Evolutionary conservation across 2,797 vertebrate species (phyloP), one percentile per base, ranked within the genome.

Genomic region (Oryzias sinensis): DNA sequence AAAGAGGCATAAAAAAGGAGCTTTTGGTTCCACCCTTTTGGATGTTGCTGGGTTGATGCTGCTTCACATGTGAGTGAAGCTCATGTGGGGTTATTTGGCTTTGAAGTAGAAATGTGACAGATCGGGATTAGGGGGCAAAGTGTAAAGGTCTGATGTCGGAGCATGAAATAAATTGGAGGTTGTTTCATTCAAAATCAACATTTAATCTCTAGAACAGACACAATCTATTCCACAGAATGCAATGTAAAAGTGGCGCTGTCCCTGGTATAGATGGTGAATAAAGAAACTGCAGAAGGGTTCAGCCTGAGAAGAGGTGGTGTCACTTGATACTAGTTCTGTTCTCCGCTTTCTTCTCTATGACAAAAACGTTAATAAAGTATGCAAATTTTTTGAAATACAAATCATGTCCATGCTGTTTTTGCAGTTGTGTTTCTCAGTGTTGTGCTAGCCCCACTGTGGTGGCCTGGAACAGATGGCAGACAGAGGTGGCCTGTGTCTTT

Each of bases 391-490:
- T 18, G 16, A 67, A 74, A 68, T 46, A 47, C 47, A 43, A 5
- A 24, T 74, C 58, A 51, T 54, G 37, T 49, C 33, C 5, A 25
- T 25, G 22, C 17, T 43, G 20, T 33, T 20, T 64, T 20, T 42
- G 16, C 2, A 9, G 49, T 22, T 54, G 17, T 25, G 22, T 27
- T 44, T 62, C 2, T 48, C 60, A 51, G 7, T 33, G 70, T 15
- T 62, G 57, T 14, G 14, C 56, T 56, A 17, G 61, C 70, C 89
- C 88, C 90, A 91, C 91, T 88, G 90, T 87, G 89, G 91, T 87
- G 85, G 90, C 87, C 80, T 55, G 79, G 83, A 90, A 94, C 95
- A 97, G 94, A 96, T 95, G 95, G 94, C 89, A 92, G 91, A 90
- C 88, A 92, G 91, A 89, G 93, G 90, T 91, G 91, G 93, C 92